These are phyloP conservation scores for Pyrgus malvae DNA, from an alignment of 2,888 invertebrate genomes.

Conservation along the genomic window DNA sequence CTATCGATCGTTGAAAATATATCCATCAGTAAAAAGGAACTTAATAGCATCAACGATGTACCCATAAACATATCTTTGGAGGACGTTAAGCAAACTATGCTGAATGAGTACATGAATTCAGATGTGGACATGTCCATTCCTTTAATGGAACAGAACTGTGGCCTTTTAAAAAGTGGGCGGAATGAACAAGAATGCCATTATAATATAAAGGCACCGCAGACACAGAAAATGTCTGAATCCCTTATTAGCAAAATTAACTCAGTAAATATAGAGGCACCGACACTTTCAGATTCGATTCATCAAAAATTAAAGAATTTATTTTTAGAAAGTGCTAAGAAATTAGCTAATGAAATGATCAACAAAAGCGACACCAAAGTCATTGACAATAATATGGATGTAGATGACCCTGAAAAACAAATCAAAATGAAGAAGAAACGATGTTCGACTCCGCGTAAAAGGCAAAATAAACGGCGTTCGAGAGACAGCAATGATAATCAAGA, in stretches of 20 bases:
- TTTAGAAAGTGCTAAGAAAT: slow-evolving; percentile 66
- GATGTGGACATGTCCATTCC: slow-evolving; percentile 57
- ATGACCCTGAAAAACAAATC: slow-evolving; percentile 29
- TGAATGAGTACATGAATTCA: slow-evolving; percentile 50
- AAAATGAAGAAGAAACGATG: slow-evolving; percentile 41
- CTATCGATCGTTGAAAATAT: slow-evolving; percentile 69
- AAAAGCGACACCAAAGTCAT: slow-evolving; percentile 39
- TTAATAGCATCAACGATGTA: slow-evolving; percentile 23
- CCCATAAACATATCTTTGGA: slow-evolving; percentile 15
- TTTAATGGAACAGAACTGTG: slow-evolving; percentile 58
- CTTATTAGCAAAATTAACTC: slow-evolving; percentile 48
- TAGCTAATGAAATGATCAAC: slow-evolving; percentile 25
- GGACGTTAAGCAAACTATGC: slow-evolving; percentile 32
- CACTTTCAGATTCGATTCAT: slow-evolving; percentile 57
- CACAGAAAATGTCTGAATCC: slow-evolving; percentile 45
- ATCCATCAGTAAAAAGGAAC: slow-evolving; percentile 56
- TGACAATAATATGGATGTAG: slow-evolving; percentile 30
- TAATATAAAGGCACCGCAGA: slow-evolving; percentile 30
- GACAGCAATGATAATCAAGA: slow-evolving; percentile 32
- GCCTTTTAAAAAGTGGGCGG: slow-evolving; percentile 39
- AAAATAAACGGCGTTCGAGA: slow-evolving; percentile 26
- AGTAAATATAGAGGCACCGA: slow-evolving; percentile 48
- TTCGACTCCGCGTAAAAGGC: slow-evolving; percentile 40
- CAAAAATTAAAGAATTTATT: slow-evolving; percentile 54
- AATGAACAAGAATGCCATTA: slow-evolving; percentile 32